A percentile compares a stretch with the other conserved stretches of the same genome.
Evolutionary conservation across 2,888 invertebrate species (phyloP).

Genomic region (Himalopsyche anomala): DNA sequence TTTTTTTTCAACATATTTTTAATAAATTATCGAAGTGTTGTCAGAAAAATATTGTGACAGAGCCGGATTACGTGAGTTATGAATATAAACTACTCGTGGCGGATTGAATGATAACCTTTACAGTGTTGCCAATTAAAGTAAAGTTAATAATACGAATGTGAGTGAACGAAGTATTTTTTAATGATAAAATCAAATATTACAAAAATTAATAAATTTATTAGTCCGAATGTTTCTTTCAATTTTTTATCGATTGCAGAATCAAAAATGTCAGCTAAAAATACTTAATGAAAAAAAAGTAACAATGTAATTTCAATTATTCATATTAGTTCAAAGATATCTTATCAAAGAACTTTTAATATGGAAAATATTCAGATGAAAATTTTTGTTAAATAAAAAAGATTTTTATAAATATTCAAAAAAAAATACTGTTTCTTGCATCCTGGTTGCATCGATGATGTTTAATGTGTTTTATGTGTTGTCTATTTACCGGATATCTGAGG

Average conservation of each 20-base stretch:
- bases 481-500: constrained; percentile 34
- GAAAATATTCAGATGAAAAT: too few relatives aligned
- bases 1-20: not conserved
- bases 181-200: not conserved
- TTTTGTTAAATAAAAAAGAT: too few relatives aligned
- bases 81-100: not conserved
- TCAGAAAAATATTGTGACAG: not conserved
- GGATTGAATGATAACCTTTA: constrained; percentile 1
- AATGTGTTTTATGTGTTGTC: not conserved
- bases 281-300: too few relatives aligned
- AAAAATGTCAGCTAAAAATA: too few relatives aligned
- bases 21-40: not conserved
- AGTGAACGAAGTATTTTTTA: not conserved
- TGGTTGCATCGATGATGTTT: not conserved
- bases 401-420: too few relatives aligned
- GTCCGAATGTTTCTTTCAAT: too few relatives aligned
- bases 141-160: not conserved
- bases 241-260: too few relatives aligned
- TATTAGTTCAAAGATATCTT: too few relatives aligned
- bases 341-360: too few relatives aligned
- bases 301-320: too few relatives aligned
- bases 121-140: constrained; percentile 14
- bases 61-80: not conserved
- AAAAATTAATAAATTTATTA: not conserved
- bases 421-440: too few relatives aligned